phyloP scores from a whole-genome alignment of 1,140 invertebrate genomes.

The Caenorhabditis remanei region DNA sequence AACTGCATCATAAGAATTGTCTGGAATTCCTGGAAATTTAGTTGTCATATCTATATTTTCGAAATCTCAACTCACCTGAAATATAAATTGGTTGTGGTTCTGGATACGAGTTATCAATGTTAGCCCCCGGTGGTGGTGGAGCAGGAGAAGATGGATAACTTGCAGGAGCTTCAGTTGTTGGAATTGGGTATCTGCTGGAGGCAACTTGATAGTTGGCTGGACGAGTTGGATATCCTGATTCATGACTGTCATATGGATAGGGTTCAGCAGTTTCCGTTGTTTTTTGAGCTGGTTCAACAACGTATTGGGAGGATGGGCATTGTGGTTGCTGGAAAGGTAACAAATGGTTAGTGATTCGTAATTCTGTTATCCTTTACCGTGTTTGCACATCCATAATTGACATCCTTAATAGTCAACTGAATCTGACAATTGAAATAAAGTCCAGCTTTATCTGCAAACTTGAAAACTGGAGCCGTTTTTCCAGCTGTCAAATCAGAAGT shows the following conservation, averaged over 20 bases:
- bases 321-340: constrained; percentile 68
- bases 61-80: background rate
- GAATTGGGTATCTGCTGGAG: constrained; percentile 30
- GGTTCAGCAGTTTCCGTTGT: constrained; percentile 58
- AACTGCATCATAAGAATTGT: constrained; percentile 5
- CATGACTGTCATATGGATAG: constrained; percentile 56
- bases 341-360: background rate
- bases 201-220: constrained; percentile 25
- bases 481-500: constrained; percentile 71
- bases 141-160: constrained; percentile 43
- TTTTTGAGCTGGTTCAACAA: constrained; percentile 61
- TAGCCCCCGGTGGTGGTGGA: constrained; percentile 39
- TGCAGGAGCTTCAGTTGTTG: constrained; percentile 25
- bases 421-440: constrained; percentile 77
- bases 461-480: constrained; percentile 74
- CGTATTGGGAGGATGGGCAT: constrained; percentile 60
- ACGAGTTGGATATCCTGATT: constrained; percentile 55
- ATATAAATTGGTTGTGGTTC: constrained; percentile 45
- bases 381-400: constrained; percentile 67
- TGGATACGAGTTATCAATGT: constrained; percentile 35
- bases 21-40: constrained; percentile 4
- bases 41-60: background rate
- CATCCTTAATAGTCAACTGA: constrained; percentile 74
- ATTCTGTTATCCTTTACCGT: constrained; percentile 48
- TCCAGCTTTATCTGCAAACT: constrained; percentile 76